Evolutionary conservation across 1,140 invertebrate species (phyloP), one percentile per base, ranked within the genome.

Genomic region (Araneus ventricosus): DNA sequence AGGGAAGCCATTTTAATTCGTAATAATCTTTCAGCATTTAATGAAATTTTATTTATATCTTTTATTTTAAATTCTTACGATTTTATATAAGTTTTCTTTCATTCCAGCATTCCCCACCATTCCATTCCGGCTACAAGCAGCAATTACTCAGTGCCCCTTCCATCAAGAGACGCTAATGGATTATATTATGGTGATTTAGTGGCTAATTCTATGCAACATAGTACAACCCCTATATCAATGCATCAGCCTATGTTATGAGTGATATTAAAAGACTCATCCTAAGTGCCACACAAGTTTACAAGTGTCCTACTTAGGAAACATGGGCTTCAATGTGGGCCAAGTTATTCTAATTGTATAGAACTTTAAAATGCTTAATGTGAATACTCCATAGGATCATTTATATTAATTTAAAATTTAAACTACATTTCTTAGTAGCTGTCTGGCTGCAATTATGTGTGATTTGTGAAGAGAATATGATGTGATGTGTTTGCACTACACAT

Each of bases 221-320:
- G 34, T 57, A 84, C 90, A 22, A 85, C 80, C 52, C 20, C 79
- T n/a, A 61, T 90, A 37, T 45, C 88, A 30, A 41, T 91, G 59
- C 90, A 91, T 27, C 90, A 91, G 39, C 90, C 90, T 24, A 91
- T 91, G 90, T 91, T 85, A 85, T 91, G 90, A 91, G 67, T 70
- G 17, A 52, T 20, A 37, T 80, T 61, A 7, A 61, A 24, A 34
- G 14, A 63, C 6, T 6, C 4, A 5, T 91, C 39, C 57, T 84
- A 91, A 91, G 80, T 85, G 90, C 57, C 75, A 85, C 75, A 61
- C n/a, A 30, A 91, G 37, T 30, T 91, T 91, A 27, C 34, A 57
- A 67, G 80, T 89, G 39, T 52, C 70, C 41, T 79, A 79, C 88
- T 89, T 79, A 89, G 88, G 41, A 57, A 39, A 61, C 20, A 41